Base-by-base conservation (phyloP, 2,797 vertebrate genomes). In the Lepilemur ruficaudatus region DNA sequence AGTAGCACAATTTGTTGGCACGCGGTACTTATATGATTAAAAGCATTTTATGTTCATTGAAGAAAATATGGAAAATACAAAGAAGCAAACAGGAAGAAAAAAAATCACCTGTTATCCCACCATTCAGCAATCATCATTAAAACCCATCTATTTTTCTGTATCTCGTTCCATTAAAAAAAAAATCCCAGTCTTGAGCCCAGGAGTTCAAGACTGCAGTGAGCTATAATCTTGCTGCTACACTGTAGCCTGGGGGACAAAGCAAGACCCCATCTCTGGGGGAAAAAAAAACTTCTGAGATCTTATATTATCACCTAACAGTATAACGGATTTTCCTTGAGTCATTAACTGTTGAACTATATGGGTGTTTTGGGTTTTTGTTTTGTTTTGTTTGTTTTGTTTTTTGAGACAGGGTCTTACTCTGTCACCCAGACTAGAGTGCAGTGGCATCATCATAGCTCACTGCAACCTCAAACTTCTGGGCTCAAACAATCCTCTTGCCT, bases 331-430 rank as follows among this genome's bases (percentile, higher is more conserved):
- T 96, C 61, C 57, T 94, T 94, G 43, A 72, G 4, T 80, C 70
- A 72, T 94, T 89, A 93, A 69, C 63, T 93, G n/a, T 94, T 95
- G 78, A 88, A n/a, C 50, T 87, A 18, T 93, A 80, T 84, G 52
- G 15, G 17, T n/a, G 32, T 28, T 59, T 59, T 25, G 32, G 32
- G 2, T 65, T n/a, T 65, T 65, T 18, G 32, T 57, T 57, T 52
- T 52, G 52, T 52, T 55, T 38, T 38, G 38, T 65, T 65, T 18
- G 32, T 57, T 57, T 59, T 59, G 57, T 59, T 59, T 59, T 59
- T 59, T 59, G 32, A n/a, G 63, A n/a, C 63, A 65, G 30, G 32
- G 17, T 65, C 63, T 65, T 32, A n/a, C 17, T 65, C 32, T n/a
- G 63, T n/a, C 32, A n/a, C 15, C 32, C 32, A 65, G 15, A 17